phyloP scores from a whole-genome alignment of 2,888 invertebrate species.

The Machimus atricapillus region DNA sequence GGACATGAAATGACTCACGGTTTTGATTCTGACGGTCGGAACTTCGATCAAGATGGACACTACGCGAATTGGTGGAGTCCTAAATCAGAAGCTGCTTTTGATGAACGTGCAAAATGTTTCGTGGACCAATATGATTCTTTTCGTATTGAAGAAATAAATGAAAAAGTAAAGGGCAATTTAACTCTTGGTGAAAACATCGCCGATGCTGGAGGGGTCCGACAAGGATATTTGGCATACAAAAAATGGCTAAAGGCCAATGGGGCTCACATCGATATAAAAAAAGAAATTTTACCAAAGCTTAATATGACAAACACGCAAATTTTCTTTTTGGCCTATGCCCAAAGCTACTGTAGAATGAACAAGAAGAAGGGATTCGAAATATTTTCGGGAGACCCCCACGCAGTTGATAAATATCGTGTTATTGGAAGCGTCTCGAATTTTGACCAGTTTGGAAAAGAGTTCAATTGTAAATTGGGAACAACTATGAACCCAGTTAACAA shows the following conservation, averaged over 20 bases:
- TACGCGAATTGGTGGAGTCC: background rate
- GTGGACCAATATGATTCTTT: background rate
- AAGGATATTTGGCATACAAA: background rate
- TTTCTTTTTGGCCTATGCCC: conserved; percentile 27
- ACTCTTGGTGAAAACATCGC: conserved; percentile 28
- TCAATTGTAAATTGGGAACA: background rate
- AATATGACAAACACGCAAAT: conserved; percentile 23
- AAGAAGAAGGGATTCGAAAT: background rate
- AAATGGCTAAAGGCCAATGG: conserved; percentile 2
- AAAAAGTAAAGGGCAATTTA: background rate
- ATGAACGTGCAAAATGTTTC: background rate
- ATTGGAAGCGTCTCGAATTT: conserved; percentile 35
- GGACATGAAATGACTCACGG: conserved; percentile 33
- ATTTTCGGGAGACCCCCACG: background rate
- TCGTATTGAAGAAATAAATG: background rate
- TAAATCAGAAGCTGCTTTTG: background rate
- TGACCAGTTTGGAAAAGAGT: conserved; percentile 6
- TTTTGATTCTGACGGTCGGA: background rate
- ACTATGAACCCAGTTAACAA: conserved; percentile 10
- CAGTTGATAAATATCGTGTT: conserved; percentile 3
- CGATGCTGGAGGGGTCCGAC: conserved; percentile 10
- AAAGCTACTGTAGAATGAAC: background rate
- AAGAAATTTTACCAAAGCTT: background rate
- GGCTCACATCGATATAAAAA: background rate
- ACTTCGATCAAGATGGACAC: background rate